These are phyloP conservation scores for Ataeniobius toweri DNA, from an alignment of 2,797 vertebrate genomes.

Conservation along the genomic window DNA sequence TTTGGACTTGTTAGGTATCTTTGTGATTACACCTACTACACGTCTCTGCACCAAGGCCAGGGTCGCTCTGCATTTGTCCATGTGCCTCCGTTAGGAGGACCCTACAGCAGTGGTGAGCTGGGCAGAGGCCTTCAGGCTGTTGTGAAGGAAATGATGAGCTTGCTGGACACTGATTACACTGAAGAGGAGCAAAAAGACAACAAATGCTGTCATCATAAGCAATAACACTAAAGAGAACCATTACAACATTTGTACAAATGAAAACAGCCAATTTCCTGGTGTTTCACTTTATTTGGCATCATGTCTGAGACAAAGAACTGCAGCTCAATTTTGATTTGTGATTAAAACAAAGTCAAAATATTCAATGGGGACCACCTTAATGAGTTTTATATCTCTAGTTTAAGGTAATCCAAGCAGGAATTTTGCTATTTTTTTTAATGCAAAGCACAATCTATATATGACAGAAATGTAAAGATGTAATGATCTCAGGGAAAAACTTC, in stretches of 20 bases:
- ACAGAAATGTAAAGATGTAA: neutral
- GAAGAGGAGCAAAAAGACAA: constrained; percentile 56
- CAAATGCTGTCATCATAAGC: constrained; percentile 52
- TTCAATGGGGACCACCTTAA: neutral
- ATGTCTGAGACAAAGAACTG: too few species aligned
- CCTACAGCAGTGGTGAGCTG: constrained; percentile 87
- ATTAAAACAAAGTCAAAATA: neutral
- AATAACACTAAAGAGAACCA: neutral
- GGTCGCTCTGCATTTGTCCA: constrained; percentile 90
- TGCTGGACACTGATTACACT: constrained; percentile 78
- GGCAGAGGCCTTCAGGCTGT: constrained; percentile 86
- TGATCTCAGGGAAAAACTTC: neutral
- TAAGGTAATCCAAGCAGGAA: neutral
- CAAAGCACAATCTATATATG: neutral
- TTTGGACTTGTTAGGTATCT: constrained; percentile 84
- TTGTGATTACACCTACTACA: constrained; percentile 97
- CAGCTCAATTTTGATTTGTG: neutral
- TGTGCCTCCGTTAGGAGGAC: constrained; percentile 90
- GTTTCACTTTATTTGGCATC: too few species aligned
- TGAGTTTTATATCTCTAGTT: neutral
- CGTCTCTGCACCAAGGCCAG: constrained; percentile 87
- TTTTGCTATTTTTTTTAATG: neutral
- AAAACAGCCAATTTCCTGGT: neutral
- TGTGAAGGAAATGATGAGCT: constrained; percentile 86
- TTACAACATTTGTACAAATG: neutral